Base-by-base conservation (phyloP, 2,113 vertebrate species). In the Tursiops truncatus region DNA sequence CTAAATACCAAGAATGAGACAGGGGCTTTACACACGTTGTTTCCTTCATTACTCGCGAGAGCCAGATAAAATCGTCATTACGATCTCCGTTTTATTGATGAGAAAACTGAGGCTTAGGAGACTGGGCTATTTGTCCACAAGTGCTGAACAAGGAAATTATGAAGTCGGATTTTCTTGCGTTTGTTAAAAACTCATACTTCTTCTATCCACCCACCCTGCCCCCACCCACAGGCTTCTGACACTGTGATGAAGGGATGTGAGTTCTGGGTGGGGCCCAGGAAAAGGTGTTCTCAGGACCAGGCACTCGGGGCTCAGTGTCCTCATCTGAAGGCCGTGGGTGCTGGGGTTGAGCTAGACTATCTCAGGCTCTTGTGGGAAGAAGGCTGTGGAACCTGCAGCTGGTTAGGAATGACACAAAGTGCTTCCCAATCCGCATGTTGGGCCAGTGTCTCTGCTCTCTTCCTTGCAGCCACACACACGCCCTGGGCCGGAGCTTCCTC, bases 121-220 rank as follows among this genome's bases (percentile, higher is more conserved):
- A 50, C 9, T 58, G 53, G 25, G 23, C n/a, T 56, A 3, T 62
- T n/a, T 96, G 62, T 87, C 21, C 23, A 68, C 31, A 38, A 76
- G 73, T 56, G 6, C 31, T 89, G 26, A 87, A n/a, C 2, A 8
- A 60, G 65, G 23, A 10, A 5, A 21, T 56, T 65, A 26, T 1
- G 56, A 38, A 82, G 80, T 25, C 41, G 79, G n/a, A 21, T 89
- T 44, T 21, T 38, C 74, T 71, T 77, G 2, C 11, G 1, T 53
- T 28, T 18, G 23, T 70, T 50, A 31, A 44, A 68, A 60, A 23
- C 12, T 58, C 28, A 8, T 25, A 23, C 3, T 83, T 5, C 28
- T 44, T 26, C 20, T 20, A 0, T 3, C 5, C 0, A 0, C 9
- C n/a, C 10, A 23, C 13, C 15, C 38, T 25, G 15, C 33, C 7